Evolutionary conservation across 2,113 vertebrate species (phyloP), one percentile per base, ranked within the genome.

Genomic region (Gallinago undulata): DNA sequence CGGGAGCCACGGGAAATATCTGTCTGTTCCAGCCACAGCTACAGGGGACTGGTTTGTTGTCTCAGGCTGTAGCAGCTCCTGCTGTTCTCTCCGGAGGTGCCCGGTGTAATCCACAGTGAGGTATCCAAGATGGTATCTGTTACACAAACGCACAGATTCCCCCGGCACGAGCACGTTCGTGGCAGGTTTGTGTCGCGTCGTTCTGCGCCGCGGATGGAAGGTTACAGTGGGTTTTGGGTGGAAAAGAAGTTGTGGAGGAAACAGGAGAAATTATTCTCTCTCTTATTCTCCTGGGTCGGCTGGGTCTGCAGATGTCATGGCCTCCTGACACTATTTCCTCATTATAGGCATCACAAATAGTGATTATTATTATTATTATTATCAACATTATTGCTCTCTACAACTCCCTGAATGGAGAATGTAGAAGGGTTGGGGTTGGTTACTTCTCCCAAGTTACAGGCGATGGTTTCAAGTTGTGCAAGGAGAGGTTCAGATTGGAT

Each of bases 41-140:
- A 94, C 92, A 96, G 96, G 95, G 48, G 85, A 86, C 75, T 96
- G 92, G 92, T 90, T 97, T 96, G 92, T 93, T 97, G 95, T 89
- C 92, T 94, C 95, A 96, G 73, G 89, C 84, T 79, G 70, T 90
- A 95, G 93, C 86, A 89, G 90, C 77, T 95, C 95, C 93, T 82
- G 94, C 95, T 96, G 96, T 94, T 96, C 89, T 86, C 90, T 95
- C 96, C 89, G 66, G 94, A 95, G 90, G 94, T 93, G 95, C 90
- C 90, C 57, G 48, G 92, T 95, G 39, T 90, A 94, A 95, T 64
- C 87, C 63, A 87, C 88, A 86, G 75, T 35, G 47, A 67, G 88
- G 78, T 96, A 95, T 70, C 90, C 92, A 95, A 90, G 82, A 92
- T 96, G 75, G 85, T 88, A 88, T 95, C 95, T 94, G 88, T 95